These are phyloP conservation scores for Aricia agestis DNA, from an alignment of 1,140 invertebrate species.

Conservation along the genomic window DNA sequence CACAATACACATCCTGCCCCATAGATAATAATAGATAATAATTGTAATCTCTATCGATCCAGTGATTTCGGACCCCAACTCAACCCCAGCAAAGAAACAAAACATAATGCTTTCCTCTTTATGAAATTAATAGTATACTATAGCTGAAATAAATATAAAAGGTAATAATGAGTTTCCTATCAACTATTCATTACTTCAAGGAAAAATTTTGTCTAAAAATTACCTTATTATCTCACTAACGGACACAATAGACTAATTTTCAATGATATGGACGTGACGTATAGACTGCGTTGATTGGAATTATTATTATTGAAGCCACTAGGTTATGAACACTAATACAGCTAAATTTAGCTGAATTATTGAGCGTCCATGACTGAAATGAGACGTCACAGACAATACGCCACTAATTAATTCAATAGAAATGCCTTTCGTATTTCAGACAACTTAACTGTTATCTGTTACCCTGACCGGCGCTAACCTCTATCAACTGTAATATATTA, in stretches of 20 bases:
- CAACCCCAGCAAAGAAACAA: too few species aligned
- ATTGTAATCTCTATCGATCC: too few species aligned
- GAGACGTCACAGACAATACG: not conserved
- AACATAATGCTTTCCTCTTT: too few species aligned
- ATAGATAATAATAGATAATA: too few species aligned
- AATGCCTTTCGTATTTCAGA: not conserved
- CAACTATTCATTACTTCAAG: too few species aligned
- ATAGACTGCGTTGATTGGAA: not conserved
- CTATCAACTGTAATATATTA: not conserved
- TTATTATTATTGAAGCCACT: not conserved
- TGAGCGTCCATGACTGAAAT: not conserved
- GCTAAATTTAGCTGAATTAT: not conserved
- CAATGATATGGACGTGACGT: constrained; percentile 4
- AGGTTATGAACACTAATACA: not conserved
- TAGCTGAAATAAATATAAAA: too few species aligned
- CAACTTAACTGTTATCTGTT: constrained; percentile 1
- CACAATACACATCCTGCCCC: too few species aligned
- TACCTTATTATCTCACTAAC: too few species aligned
- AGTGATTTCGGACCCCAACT: too few species aligned
- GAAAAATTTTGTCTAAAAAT: too few species aligned
- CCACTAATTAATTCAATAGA: not conserved
- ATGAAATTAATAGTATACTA: too few species aligned
- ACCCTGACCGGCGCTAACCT: not conserved
- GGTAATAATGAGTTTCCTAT: too few species aligned
- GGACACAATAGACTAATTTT: not conserved